Evolutionary conservation across 2,113 vertebrate genomes (phyloP).

Genomic region (Odobenus rosmarus): DNA sequence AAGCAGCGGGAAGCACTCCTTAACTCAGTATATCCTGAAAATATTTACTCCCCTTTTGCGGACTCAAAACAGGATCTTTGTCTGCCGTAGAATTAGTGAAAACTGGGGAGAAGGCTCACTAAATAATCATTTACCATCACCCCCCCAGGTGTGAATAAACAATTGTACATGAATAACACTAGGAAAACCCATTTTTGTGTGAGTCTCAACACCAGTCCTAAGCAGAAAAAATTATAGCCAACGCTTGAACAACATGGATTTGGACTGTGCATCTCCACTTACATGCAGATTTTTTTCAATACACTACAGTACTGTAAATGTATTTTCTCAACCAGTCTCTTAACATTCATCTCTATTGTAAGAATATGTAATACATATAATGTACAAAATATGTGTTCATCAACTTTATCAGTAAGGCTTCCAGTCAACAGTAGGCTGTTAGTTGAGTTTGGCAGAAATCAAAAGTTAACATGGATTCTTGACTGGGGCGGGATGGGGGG

Average conservation of each 20-base stretch:
- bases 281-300: background rate
- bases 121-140: background rate
- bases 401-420: background rate
- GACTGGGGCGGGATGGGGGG: background rate
- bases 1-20: background rate
- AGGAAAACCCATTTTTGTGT: background rate
- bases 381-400: background rate
- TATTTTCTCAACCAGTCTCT: background rate
- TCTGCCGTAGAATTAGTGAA: background rate
- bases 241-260: background rate
- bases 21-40: background rate
- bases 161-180: background rate
- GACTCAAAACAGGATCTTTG: background rate
- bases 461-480: background rate
- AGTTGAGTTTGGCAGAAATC: background rate
- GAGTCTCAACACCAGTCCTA: conserved; percentile 12
- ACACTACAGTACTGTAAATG: background rate
- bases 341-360: background rate
- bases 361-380: background rate
- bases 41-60: background rate
- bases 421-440: background rate
- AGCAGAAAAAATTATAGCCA: background rate
- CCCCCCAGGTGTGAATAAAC: background rate
- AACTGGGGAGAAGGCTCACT: background rate
- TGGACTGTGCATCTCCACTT: background rate